phyloP scores from a whole-genome alignment of 1,140 invertebrate genomes.

The Micrasema longulum region DNA sequence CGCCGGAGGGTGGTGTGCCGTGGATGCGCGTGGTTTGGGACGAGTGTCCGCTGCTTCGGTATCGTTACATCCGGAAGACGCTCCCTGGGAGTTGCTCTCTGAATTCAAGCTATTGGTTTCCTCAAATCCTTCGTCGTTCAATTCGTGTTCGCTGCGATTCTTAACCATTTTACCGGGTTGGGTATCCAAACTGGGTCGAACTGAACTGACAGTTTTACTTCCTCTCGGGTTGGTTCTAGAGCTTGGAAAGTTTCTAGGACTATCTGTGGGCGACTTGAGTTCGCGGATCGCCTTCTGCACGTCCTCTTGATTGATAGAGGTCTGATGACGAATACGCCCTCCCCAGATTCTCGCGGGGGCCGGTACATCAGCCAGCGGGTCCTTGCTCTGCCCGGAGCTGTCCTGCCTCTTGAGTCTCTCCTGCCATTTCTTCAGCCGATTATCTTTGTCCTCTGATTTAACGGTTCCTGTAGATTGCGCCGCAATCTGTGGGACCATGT shows the following conservation, averaged over 20 bases:
- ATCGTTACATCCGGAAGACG: slow-evolving; percentile 79
- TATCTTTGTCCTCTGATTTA: slow-evolving; percentile 70
- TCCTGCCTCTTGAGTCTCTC: slow-evolving; percentile 69
- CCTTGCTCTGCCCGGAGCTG: slow-evolving; percentile 28
- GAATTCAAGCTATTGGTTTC: slow-evolving; percentile 88
- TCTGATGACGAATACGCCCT: slow-evolving; percentile 65
- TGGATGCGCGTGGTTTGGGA: slow-evolving; percentile 46
- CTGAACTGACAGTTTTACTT: slow-evolving; percentile 31
- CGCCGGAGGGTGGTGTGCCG: slow-evolving; percentile 57
- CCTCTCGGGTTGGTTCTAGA: slow-evolving; percentile 21
- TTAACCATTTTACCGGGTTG: slow-evolving; percentile 57
- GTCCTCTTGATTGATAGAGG: slow-evolving; percentile 74
- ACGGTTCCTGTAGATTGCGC: slow-evolving; percentile 13
- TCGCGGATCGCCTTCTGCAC: slow-evolving; percentile 73
- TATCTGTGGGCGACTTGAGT: slow-evolving; percentile 71
- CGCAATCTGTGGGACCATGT: slow-evolving; percentile 57
- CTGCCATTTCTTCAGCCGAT: slow-evolving; percentile 73
- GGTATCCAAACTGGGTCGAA: slow-evolving; percentile 58
- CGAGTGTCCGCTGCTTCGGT: slow-evolving; percentile 70
- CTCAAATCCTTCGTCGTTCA: slow-evolving; percentile 91
- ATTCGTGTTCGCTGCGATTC: slow-evolving; percentile 72
- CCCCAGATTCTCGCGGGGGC: slow-evolving; percentile 43
- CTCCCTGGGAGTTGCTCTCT: slow-evolving; percentile 84
- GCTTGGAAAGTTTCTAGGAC: slow-evolving; percentile 59
- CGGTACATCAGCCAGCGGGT: not conserved